phyloP scores from a whole-genome alignment of 2,888 invertebrate species.

The Chaitophorus viminalis region DNA sequence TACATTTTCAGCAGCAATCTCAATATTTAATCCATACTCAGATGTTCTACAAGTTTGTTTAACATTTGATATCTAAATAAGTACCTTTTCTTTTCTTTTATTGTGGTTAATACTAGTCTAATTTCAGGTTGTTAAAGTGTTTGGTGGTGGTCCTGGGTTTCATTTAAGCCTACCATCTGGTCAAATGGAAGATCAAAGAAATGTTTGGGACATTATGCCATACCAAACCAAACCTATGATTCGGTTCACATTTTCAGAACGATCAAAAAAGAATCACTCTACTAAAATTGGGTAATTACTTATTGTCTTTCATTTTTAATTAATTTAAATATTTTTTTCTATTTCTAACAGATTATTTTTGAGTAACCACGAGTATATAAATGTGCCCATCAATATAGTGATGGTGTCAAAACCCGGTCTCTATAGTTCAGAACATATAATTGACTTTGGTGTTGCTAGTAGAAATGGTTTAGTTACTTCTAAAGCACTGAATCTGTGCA shows the following conservation, averaged over 20 bases:
- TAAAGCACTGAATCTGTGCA: slow-evolving; percentile 52
- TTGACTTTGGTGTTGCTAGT: slow-evolving; percentile 58
- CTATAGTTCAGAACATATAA: slow-evolving; percentile 57
- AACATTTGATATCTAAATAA: not conserved
- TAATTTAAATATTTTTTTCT: not conserved
- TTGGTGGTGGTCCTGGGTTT: slow-evolving; percentile 57
- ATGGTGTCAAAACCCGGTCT: slow-evolving; percentile 60
- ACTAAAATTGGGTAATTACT: slow-evolving; percentile 51
- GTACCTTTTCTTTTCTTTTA: not conserved
- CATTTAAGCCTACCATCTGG: slow-evolving; percentile 44
- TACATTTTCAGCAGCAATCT: slow-evolving; percentile 54
- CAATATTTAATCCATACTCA: slow-evolving; percentile 57
- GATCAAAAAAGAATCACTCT: slow-evolving; percentile 53
- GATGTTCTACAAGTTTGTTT: slow-evolving; percentile 51
- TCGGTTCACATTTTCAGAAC: slow-evolving; percentile 51
- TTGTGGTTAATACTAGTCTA: not conserved
- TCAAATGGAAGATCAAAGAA: slow-evolving; percentile 60
- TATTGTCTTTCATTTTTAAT: not conserved
- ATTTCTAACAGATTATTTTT: slow-evolving; percentile 42
- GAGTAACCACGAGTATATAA: slow-evolving; percentile 58
- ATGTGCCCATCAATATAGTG: slow-evolving; percentile 56
- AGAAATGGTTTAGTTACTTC: slow-evolving; percentile 59
- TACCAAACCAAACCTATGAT: slow-evolving; percentile 55
- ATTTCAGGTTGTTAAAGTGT: slow-evolving; percentile 55
- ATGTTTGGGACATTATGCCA: slow-evolving; percentile 60